phyloP scores from a whole-genome alignment of 2,797 vertebrate species.

The Nannoperca obscura region DNA sequence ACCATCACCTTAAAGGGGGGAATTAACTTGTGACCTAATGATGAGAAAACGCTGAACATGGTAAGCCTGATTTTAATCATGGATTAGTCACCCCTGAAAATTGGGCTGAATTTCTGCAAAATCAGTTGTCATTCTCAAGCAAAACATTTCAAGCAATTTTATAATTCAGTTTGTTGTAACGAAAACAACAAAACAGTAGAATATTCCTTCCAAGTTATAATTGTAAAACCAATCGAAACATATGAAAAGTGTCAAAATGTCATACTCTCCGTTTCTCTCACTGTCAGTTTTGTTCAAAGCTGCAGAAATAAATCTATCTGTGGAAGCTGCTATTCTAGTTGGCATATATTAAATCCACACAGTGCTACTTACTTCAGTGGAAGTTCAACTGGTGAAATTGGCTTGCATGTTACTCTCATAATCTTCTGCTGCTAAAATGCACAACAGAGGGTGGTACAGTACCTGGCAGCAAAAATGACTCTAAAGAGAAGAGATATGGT shows the following conservation, averaged over 20 bases:
- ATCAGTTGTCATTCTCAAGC: conserved; percentile 5
- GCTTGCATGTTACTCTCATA: conserved; percentile 15
- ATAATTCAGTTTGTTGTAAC: conserved; percentile 5
- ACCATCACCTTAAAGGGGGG: no score
- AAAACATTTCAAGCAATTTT: conserved; percentile 4
- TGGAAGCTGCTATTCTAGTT: conserved; percentile 19
- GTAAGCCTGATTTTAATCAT: background rate
- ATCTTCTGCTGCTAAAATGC: conserved; percentile 5
- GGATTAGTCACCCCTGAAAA: background rate
- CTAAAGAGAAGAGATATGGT: background rate
- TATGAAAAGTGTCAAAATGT: conserved; percentile 1
- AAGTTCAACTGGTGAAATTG: conserved; percentile 6
- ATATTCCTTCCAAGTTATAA: conserved; percentile 3
- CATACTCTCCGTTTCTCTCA: no score
- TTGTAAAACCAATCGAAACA: conserved; percentile 13
- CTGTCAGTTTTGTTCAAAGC: conserved; percentile 5
- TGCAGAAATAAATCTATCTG: conserved; percentile 9
- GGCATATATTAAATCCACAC: conserved; percentile 7
- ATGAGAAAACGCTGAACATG: background rate
- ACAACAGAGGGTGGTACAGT: background rate
- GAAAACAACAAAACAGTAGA: conserved; percentile 11
- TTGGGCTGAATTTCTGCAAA: background rate
- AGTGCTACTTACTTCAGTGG: conserved; percentile 15
- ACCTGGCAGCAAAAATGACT: background rate
- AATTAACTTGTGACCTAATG: background rate